Percentiles rank a stretch among this genome's conserved stretches.
These are phyloP conservation scores for Drosophila serrata DNA, from an alignment of 1,140 invertebrate species.

Conservation along the genomic window DNA sequence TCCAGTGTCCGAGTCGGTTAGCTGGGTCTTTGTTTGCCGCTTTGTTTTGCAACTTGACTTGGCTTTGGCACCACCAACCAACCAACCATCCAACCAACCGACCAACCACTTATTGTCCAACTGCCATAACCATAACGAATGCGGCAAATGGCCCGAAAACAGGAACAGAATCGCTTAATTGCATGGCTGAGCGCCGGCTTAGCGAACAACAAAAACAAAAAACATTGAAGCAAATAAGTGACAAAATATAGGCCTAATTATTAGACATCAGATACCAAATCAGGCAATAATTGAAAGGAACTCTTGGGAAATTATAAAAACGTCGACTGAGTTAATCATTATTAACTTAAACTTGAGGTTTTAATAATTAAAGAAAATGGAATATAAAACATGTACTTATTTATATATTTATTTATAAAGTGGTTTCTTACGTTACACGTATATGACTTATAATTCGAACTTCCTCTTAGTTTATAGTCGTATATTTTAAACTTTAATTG, in stretches of 20 bases:
- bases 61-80: conserved; percentile 9
- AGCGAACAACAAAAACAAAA: not conserved
- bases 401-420: too few relatives aligned
- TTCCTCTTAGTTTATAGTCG: too few relatives aligned
- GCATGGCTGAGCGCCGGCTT: conserved; percentile 7
- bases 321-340: not conserved
- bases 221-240: conserved; percentile 20
- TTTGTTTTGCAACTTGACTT: conserved; percentile 34
- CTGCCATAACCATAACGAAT: conserved; percentile 51
- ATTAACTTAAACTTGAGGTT: not conserved
- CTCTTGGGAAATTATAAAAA: not conserved
- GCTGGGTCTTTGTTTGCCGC: conserved; percentile 19
- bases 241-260: conserved; percentile 30
- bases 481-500: not conserved
- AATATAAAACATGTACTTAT: too few relatives aligned
- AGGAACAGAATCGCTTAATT: conserved; percentile 20
- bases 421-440: too few relatives aligned
- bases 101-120: conserved; percentile 54
- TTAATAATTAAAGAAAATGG: not conserved
- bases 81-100: too few relatives aligned
- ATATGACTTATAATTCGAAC: not conserved
- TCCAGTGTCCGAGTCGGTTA: conserved; percentile 32
- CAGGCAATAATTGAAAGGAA: conserved; percentile 1
- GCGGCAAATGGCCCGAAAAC: conserved; percentile 39
- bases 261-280: not conserved